phyloP scores from a whole-genome alignment of 1,140 invertebrate species.

The Drosophila athabasca region DNA sequence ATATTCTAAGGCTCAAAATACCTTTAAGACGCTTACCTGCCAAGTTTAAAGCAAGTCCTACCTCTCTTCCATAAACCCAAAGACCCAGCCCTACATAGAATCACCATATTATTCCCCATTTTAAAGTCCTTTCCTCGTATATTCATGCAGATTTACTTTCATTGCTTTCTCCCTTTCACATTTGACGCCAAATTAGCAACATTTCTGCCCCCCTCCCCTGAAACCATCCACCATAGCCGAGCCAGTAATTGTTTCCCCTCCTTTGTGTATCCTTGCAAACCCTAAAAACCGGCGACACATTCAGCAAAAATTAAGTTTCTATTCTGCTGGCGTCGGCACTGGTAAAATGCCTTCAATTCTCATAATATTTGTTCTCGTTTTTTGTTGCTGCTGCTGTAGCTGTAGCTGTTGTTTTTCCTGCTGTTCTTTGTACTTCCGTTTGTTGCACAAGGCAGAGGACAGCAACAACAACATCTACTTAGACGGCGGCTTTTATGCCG shows the following conservation, averaged over 20 bases:
- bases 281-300: conserved; percentile 28
- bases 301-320: conserved; percentile 49
- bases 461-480: background rate
- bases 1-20: no score
- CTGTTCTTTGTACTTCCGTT: conserved; percentile 10
- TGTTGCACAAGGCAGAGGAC: background rate
- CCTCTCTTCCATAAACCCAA: no score
- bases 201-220: no score
- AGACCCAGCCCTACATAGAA: no score
- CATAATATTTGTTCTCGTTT: conserved; percentile 4
- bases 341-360: conserved; percentile 13
- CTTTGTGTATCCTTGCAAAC: conserved; percentile 8
- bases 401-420: background rate
- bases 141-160: no score
- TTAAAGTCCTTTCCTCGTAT: no score
- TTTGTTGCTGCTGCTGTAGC: background rate
- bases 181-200: no score
- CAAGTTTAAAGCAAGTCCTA: no score
- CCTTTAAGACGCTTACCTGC: no score
- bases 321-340: conserved; percentile 30
- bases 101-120: no score
- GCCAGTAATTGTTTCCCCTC: conserved; percentile 2
- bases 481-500: conserved; percentile 42
- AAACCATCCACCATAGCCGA: no score
- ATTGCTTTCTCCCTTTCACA: no score